Conservation (phyloP, 2,113 vertebrate species). For the Mastomys coucha region DNA sequence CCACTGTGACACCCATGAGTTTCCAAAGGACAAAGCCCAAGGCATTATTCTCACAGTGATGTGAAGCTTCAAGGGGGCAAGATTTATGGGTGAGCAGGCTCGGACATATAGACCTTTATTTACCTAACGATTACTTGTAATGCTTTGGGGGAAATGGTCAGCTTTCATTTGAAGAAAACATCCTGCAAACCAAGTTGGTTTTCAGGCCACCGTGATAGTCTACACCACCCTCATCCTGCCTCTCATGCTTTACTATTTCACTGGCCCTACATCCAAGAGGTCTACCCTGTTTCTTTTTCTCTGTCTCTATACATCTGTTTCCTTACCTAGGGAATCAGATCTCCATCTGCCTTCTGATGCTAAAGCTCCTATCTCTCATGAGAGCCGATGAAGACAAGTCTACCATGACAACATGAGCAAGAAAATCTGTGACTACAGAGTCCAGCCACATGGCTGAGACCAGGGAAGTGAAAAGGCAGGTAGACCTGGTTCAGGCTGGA, state of each 20-base stretch:
- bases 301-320: background rate
- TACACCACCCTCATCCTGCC: background rate
- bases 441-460: background rate
- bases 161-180: background rate
- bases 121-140: background rate
- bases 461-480: background rate
- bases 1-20: no score
- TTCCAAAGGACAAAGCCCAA: background rate
- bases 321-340: background rate
- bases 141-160: background rate
- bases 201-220: background rate
- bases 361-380: no score
- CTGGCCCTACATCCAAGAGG: background rate
- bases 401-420: accelerated
- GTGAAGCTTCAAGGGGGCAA: background rate
- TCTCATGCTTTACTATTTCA: background rate
- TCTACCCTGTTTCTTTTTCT: background rate
- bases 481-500: background rate
- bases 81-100: background rate
- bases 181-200: background rate
- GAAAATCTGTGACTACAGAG: background rate
- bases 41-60: no score
- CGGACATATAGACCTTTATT: background rate
- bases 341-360: background rate
- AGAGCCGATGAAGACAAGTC: background rate